Evolutionary conservation across 2,888 invertebrate genomes (phyloP), one percentile per base, ranked within the genome.

Genomic region (Drosophila neonasuta): DNA sequence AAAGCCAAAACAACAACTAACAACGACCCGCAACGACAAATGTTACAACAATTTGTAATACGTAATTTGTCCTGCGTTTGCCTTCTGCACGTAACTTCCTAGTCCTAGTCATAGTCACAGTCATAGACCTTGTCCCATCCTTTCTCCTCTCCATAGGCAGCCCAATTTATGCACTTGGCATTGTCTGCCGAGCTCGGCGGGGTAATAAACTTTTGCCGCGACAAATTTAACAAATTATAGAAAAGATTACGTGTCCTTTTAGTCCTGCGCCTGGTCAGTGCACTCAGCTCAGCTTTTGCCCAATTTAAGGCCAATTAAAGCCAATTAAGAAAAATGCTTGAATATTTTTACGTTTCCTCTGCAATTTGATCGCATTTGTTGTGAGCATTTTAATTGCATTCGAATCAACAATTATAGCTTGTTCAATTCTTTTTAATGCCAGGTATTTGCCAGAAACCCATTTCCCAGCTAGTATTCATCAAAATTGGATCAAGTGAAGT

Each of bases 191-290:
- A 60, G 76, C 65, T 64, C 62, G 76, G 61, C 77, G 79, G 80
- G 70, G 77, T 78, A 79, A 86, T 86, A 87, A 84, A 84, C 83
- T 83, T 87, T 82, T 76, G 79, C 71, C 85, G 85, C 86, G 87
- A 82, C 87, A 86, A 80, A 82, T 82, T 82, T 85, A 82, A 86
- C 81, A 84, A 82, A 82, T 82, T 86, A 81, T 82, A 79, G 82
- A 74, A 81, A 87, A 81, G 85, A 81, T 81, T 87, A 83, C 85
- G 87, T 83, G 85, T 68, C 60, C 70, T 51, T 10, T 44, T 45
- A 7, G 32, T 65, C 67, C 64, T 54, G 62, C 15, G n/a, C 57
- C 10, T 63, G 63, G 68, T 51, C 65, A 71, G 45, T 48, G 36
- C 36, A 36, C 36, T 10, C 15, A 24, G 3, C 17, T 17, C 7